These are phyloP conservation scores for Neostethus bicornis DNA, from an alignment of 2,797 vertebrate species.

Conservation along the genomic window DNA sequence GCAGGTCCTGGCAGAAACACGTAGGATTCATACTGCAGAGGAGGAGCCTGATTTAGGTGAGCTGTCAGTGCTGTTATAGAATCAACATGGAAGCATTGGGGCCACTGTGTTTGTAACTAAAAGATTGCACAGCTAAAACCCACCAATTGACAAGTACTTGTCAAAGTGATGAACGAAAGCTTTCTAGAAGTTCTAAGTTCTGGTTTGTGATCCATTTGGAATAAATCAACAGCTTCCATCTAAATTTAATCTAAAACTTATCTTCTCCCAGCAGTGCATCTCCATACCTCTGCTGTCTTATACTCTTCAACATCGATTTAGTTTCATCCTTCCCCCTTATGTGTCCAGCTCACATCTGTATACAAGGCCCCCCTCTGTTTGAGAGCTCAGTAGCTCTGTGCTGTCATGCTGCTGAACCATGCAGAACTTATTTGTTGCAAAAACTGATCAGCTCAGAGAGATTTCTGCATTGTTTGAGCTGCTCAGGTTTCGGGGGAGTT, in stretches of 20 bases:
- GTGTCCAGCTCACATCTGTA: conserved; percentile 57
- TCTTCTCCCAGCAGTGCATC: conserved; percentile 17
- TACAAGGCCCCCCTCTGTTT: conserved; percentile 49
- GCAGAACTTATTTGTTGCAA: conserved; percentile 62
- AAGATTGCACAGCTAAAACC: conserved; percentile 26
- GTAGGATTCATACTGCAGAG: conserved; percentile 75
- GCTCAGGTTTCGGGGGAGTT: conserved; percentile 14
- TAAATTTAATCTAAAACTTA: conserved; percentile 22
- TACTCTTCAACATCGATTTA: conserved; percentile 48
- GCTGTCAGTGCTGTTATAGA: conserved; percentile 65
- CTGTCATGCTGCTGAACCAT: conserved; percentile 65
- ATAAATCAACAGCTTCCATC: conserved; percentile 55
- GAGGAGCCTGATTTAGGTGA: conserved; percentile 76
- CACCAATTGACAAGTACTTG: conserved; percentile 53
- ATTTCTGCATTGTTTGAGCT: conserved; percentile 47
- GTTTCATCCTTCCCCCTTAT: conserved; percentile 30
- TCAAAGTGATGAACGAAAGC: conserved; percentile 44
- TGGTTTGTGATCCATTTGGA: conserved; percentile 49
- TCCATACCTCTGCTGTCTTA: conserved; percentile 31
- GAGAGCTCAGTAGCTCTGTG: conserved; percentile 43
- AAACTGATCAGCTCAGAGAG: conserved; percentile 62
- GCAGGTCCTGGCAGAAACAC: conserved; percentile 70
- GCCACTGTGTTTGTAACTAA: conserved; percentile 43
- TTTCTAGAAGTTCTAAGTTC: conserved; percentile 31
- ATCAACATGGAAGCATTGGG: conserved; percentile 45